Evolutionary conservation across 2,113 vertebrate genomes (phyloP).

Genomic region (Calidris pygmaea): DNA sequence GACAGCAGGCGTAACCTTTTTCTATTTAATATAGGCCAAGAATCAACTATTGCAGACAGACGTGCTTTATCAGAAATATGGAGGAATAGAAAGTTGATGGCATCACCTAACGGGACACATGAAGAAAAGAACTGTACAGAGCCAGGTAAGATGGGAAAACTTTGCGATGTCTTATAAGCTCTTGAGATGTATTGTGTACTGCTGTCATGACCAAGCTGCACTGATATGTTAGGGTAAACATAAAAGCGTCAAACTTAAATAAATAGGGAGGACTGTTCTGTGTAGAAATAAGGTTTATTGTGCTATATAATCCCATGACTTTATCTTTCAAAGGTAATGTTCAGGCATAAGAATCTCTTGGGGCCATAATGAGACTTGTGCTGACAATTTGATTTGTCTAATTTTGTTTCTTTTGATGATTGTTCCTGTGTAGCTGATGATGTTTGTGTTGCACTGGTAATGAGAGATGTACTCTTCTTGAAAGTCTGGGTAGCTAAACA

Average conservation of each 20-base stretch:
- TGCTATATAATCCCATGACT: not conserved
- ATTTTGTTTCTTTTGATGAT: not conserved
- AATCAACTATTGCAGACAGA: conserved; percentile 71
- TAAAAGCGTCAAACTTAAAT: not conserved
- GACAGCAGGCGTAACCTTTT: not conserved
- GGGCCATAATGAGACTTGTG: not conserved
- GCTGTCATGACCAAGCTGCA: not conserved
- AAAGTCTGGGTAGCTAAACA: not conserved
- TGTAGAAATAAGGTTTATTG: not conserved
- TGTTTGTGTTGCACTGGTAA: not conserved
- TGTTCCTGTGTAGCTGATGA: not conserved
- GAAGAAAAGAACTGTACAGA: conserved; percentile 89
- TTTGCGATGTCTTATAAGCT: not conserved
- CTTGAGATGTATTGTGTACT: not conserved
- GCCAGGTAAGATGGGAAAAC: conserved; percentile 79
- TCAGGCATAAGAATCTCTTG: not conserved
- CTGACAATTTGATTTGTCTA: not conserved
- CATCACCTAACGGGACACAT: conserved; percentile 78
- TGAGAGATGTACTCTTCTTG: not conserved
- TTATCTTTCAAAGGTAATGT: not conserved
- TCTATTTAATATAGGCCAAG: conserved; percentile 77
- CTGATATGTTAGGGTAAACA: not conserved
- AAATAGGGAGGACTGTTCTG: not conserved
- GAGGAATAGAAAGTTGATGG: conserved; percentile 89
- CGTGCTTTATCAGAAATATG: conserved; percentile 73